Evolutionary conservation across 2,113 vertebrate genomes (phyloP).

Genomic region (Ictalurus furcatus): DNA sequence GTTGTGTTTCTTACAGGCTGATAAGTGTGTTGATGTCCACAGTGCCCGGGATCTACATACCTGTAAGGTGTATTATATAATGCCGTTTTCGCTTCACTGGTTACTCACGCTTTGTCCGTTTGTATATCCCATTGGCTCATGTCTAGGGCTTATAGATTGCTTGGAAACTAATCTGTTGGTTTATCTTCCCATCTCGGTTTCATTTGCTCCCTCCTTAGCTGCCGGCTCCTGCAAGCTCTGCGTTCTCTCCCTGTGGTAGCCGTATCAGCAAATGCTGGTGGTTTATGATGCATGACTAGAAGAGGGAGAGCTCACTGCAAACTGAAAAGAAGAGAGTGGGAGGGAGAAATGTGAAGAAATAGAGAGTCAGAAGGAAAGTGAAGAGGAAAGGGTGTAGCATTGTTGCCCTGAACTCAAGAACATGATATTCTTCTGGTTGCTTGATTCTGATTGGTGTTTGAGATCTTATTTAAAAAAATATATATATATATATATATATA

Average conservation of each 20-base stretch:
- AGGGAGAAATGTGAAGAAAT: background rate
- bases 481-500: too few relatives aligned
- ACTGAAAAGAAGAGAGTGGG: constrained; percentile 27
- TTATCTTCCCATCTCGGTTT: constrained; percentile 12
- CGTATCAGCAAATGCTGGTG: constrained; percentile 46
- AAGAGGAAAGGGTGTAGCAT: background rate
- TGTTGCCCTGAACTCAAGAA: background rate
- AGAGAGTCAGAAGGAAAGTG: background rate
- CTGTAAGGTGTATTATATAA: background rate
- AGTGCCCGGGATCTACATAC: background rate
- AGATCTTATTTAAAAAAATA: background rate
- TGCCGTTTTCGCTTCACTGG: background rate
- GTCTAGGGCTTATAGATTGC: background rate
- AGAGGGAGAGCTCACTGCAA: background rate
- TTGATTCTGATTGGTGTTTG: background rate
- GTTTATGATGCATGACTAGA: constrained; percentile 26
- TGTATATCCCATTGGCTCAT: constrained; percentile 6
- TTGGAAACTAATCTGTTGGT: constrained; percentile 17
- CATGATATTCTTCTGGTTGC: background rate
- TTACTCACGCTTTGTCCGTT: background rate
- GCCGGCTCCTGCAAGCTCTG: background rate
- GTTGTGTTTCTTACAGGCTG: background rate
- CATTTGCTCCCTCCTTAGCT: constrained; percentile 1
- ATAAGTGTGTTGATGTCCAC: background rate
- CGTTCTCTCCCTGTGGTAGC: background rate